A percentile compares a stretch with the other conserved stretches of the same genome.
Conservation (phyloP, 2,113 vertebrate genomes). For the Alligator mississippiensis region DNA sequence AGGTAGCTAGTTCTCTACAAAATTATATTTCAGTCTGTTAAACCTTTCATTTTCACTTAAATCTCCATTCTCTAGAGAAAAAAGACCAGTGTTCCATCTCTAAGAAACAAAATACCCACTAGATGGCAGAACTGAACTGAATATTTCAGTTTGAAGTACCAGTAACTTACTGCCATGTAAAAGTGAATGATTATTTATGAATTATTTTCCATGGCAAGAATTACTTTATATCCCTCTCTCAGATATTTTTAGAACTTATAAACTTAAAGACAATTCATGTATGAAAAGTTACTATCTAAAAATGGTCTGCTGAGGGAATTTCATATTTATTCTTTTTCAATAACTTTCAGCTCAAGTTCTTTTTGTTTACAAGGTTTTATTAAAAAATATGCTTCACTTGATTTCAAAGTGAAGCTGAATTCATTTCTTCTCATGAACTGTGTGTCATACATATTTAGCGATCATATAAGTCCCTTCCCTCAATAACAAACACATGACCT, state of each 20-base stretch:
- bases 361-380: not conserved
- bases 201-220: not conserved
- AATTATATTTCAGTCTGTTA: conserved; percentile 49
- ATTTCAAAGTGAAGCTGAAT: not conserved
- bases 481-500: not conserved
- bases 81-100: not conserved
- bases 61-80: not conserved
- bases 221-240: not conserved
- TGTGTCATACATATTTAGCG: not conserved
- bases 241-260: not conserved
- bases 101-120: not conserved
- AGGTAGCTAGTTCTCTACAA: not conserved
- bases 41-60: conserved; percentile 30
- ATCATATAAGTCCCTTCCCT: not conserved
- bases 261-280: not conserved
- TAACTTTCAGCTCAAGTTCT: not conserved
- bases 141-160: not conserved
- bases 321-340: not conserved
- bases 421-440: not conserved
- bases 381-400: not conserved
- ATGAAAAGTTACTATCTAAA: not conserved
- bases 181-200: not conserved
- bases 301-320: not conserved
- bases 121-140: conserved; percentile 46
- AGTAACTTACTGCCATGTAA: not conserved